Evolutionary conservation across 2,113 vertebrate species (phyloP).

Genomic region (Oryctolagus cuniculus): mOryCun1.1 NC_091439.1:108056501-108057000

Average conservation of each 20-base stretch:
- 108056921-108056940: no score
- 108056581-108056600: constrained; percentile 17
- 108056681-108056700: neutral
- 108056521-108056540: no score
- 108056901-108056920: no score
- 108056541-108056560: no score
- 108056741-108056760: neutral
- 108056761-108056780: neutral
- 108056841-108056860: no score
- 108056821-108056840: no score
- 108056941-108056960: no score
- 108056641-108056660: constrained; percentile 21
- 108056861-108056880: no score
- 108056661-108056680: neutral
- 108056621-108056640: neutral
- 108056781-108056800: neutral
- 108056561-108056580: constrained; percentile 40
- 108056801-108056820: constrained; percentile 1
- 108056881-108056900: no score
- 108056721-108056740: neutral
- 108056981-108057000: no score
- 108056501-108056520: no score
- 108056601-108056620: neutral
- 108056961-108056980: no score
- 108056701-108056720: neutral